Conservation (phyloP, 2,797 vertebrate genomes). For the Sylvia borin region DNA sequence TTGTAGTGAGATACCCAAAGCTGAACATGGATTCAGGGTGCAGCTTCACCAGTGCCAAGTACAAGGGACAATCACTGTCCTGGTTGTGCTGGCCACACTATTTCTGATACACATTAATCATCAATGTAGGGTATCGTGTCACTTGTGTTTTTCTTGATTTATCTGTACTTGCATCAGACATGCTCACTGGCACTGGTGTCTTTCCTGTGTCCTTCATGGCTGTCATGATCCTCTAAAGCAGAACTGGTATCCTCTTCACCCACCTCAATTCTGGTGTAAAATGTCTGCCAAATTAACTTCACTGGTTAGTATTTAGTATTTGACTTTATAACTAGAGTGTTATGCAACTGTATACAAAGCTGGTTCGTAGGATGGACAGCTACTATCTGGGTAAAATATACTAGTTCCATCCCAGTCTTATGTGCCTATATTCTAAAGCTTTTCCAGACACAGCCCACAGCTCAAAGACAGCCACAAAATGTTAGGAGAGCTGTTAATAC, state of each 20-base stretch:
- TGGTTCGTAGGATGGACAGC: background rate
- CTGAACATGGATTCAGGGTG: background rate
- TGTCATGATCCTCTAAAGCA: background rate
- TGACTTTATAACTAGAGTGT: background rate
- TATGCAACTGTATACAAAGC: background rate
- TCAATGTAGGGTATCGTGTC: background rate
- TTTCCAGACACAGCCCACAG: background rate
- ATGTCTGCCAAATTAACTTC: background rate
- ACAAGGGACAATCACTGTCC: background rate
- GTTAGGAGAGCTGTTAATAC: background rate
- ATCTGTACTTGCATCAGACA: background rate
- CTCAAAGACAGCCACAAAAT: background rate
- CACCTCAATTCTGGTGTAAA: background rate
- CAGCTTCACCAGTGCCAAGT: rapidly evolving
- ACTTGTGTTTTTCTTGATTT: background rate
- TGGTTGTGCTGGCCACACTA: background rate
- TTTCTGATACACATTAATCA: background rate
- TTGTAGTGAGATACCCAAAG: background rate
- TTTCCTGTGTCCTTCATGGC: background rate
- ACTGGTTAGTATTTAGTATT: background rate
- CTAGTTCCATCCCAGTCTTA: background rate
- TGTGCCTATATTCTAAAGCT: background rate
- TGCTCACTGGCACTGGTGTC: background rate
- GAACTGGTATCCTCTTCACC: background rate
- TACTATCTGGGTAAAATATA: background rate